Percentiles rank a stretch among this genome's conserved stretches.
These are phyloP conservation scores for Thelaira solivaga DNA, from an alignment of 2,888 invertebrate genomes.

Conservation along the genomic window DNA sequence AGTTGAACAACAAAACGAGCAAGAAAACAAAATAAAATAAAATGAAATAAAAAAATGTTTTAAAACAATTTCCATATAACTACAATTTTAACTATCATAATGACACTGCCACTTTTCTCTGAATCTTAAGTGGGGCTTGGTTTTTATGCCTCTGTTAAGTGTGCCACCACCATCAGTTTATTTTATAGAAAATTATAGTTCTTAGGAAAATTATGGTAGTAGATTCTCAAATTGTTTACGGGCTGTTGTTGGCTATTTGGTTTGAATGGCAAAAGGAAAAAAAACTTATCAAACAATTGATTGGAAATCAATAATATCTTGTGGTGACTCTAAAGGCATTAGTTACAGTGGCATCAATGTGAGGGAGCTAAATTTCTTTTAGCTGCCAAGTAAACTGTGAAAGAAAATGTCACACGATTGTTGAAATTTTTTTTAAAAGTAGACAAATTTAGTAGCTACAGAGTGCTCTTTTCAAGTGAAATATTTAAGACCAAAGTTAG, in stretches of 20 bases:
- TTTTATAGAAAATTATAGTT: constrained; percentile 36
- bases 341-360: no score
- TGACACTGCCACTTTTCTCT: constrained; percentile 51
- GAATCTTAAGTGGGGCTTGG: constrained; percentile 14
- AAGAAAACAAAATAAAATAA: neutral
- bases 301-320: constrained; percentile 26
- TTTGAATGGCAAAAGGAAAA: neutral
- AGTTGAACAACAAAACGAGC: neutral
- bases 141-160: constrained; percentile 24
- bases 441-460: no score
- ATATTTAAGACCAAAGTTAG: no score
- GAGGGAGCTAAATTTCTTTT: no score
- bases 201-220: constrained; percentile 14
- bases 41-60: neutral
- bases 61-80: constrained; percentile 20
- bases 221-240: constrained; percentile 4
- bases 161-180: constrained; percentile 53
- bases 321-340: no score
- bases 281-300: no score
- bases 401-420: no score
- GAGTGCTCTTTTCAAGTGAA: no score
- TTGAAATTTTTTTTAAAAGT: no score
- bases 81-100: constrained; percentile 52
- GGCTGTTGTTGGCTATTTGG: constrained; percentile 6
- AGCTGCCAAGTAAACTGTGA: no score